These are phyloP conservation scores for Etheostoma perlongum DNA, from an alignment of 2,797 vertebrate species.

Conservation along the genomic window DNA sequence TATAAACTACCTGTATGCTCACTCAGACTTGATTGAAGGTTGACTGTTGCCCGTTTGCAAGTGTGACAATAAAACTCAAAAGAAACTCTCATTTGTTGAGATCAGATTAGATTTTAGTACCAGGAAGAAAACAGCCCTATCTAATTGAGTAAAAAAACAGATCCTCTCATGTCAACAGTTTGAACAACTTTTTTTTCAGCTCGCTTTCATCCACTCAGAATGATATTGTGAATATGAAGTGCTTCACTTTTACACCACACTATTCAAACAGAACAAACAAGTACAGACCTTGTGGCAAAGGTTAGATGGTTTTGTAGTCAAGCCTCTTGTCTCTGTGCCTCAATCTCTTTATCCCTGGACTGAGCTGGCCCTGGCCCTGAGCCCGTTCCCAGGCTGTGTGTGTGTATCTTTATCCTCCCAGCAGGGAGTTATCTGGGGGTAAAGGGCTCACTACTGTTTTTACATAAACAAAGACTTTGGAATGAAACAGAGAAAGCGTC, in stretches of 20 bases:
- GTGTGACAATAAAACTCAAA: no score
- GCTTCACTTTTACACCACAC: slow-evolving; percentile 10
- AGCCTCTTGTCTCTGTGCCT: slow-evolving; percentile 74
- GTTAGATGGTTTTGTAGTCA: slow-evolving; percentile 64
- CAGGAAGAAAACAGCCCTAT: no score
- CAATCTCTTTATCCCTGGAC: slow-evolving; percentile 79
- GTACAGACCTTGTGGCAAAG: slow-evolving; percentile 63
- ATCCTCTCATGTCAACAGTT: neutral
- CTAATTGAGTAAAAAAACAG: no score
- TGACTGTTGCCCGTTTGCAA: no score
- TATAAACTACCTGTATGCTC: no score
- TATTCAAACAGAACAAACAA: slow-evolving; percentile 59
- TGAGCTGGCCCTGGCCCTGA: slow-evolving; percentile 70
- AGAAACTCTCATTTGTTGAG: no score
- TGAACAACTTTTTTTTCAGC: slow-evolving; percentile 9
- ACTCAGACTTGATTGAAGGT: no score
- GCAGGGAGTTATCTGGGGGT: slow-evolving; percentile 80
- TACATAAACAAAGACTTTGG: slow-evolving; percentile 85
- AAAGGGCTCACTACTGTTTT: slow-evolving; percentile 82
- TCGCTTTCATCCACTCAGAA: neutral
- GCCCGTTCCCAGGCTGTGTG: slow-evolving; percentile 75
- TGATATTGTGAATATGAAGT: neutral
- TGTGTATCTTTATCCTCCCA: slow-evolving; percentile 78
- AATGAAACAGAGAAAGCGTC: slow-evolving; percentile 72
- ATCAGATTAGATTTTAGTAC: no score